Base-by-base conservation (phyloP, 2,888 invertebrate genomes). In the Lepidonotus clava region DNA sequence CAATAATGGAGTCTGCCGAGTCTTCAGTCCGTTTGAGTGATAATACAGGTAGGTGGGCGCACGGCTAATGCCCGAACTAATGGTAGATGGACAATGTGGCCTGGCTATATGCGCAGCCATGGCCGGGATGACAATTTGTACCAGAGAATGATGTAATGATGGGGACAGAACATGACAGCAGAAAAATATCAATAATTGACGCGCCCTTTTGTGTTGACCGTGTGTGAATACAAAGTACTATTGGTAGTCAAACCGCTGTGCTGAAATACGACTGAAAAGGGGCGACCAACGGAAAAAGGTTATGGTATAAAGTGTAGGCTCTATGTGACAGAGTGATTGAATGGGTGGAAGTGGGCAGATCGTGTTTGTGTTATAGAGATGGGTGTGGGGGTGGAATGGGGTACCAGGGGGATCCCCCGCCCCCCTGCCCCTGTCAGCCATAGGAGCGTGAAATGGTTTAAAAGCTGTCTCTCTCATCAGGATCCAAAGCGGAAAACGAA, bases 391-490 rank as follows among this genome's bases (percentile, higher is more conserved):
- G 71, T 34, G 14, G 2, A 11, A 8, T 67, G 67, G 2, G 8
- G 4, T 18, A 18, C 8, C 46, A 46, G 46, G 8, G 46, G 18
- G 8, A 2, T 5, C n/a, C 34, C 36, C 71, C 36, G n/a, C 8
- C 71, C 14, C 11, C 36, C 71, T 11, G 5, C 71, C 71, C 38
- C 71, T 71, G 71, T n/a, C 38, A n/a, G 34, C 38, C 71, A 71
- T 5, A 38, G 21, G 8, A 36, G 36, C 71, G 71, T 71, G 71
- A 71, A 71, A 71, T 71, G 71, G 71, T 71, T 71, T 71, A 71
- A 71, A 71, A 71, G 71, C 71, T 71, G 38, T 36, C 36, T 34
- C 71, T 71, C 34, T 71, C 71, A 71, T 71, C 80, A 28, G 80
- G 80, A 32, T 32, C 41, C 80, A 32, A 46, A 32, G 80, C 46